Base-by-base conservation (phyloP, 2,113 vertebrate genomes). In the Psilopogon haemacephalus region DNA sequence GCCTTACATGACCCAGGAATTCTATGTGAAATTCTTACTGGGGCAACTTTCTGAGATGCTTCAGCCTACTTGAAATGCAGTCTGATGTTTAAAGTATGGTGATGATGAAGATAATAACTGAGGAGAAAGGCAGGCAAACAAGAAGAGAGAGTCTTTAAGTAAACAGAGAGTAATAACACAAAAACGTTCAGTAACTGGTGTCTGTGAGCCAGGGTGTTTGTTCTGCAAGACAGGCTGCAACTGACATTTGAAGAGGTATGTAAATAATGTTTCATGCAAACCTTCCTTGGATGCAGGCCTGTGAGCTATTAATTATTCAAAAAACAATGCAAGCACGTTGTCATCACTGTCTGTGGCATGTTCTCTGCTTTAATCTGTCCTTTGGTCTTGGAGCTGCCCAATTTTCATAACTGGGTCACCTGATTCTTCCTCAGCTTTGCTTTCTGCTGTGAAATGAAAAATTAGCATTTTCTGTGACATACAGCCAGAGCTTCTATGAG, bases 361-460 rank as follows among this genome's bases (percentile, higher is more conserved):
- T 58, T 93, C 56, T 91, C 70, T 28, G 35, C 86, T 96, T 94
- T 93, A 40, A 92, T 95, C 92, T 93, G 67, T 77, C 91, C 92
- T 96, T 94, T 83, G 88, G 85, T 88, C 92, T 87, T 69, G 33
- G 62, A 75, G 58, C 88, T 88, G 89, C 88, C 85, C 80, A 68
- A 91, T 91, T 97, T 92, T 87, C 90, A 95, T 94, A 94, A 93
- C 88, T 94, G 71, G 86, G 81, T 94, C 86, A 94, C 94, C 91
- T 44, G 75, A 44, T 88, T 92, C 60, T 95, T 76, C 77, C 73
- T 54, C 71, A 88, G 69, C 88, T 93, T 71, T 78, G 58, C 74
- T 94, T 95, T 84, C 90, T 95, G 73, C 59, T 86, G 84, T 54
- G 76, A 35, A 67, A 55, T 84, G 74, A 81, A 94, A 84, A 95